Conservation (phyloP, 2,113 vertebrate genomes). For the Nothoprocta perdicaria region DNA sequence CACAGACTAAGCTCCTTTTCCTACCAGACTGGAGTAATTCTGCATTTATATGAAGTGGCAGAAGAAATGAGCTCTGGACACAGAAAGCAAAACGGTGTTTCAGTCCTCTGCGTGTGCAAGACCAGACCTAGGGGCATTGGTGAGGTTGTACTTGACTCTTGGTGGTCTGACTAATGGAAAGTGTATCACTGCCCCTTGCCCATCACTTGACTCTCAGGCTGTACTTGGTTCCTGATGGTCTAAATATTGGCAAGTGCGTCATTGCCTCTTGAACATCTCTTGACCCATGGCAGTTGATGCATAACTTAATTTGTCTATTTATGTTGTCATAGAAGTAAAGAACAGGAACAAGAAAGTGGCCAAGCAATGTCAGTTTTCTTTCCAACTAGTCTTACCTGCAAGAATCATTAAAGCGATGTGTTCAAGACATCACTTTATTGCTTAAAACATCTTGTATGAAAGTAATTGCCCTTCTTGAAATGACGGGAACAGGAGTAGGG, state of each 20-base stretch:
- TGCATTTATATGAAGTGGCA: neutral
- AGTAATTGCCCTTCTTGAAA: neutral
- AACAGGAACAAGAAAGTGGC: neutral
- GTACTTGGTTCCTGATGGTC: neutral
- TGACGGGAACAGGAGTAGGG: neutral
- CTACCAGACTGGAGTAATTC: neutral
- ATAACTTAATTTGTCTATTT: neutral
- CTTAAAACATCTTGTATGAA: neutral
- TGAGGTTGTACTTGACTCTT: neutral
- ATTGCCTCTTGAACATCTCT: neutral
- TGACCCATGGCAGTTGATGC: neutral
- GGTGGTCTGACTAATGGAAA: neutral
- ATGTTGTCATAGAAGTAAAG: neutral
- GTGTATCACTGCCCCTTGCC: neutral
- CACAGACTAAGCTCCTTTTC: neutral
- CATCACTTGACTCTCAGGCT: neutral
- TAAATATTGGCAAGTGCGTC: fast-evolving
- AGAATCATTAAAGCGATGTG: neutral
- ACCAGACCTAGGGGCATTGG: neutral
- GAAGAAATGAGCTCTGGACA: neutral
- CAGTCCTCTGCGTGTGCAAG: neutral
- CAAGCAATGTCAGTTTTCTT: neutral
- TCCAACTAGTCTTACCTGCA: neutral
- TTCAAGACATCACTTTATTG: neutral
- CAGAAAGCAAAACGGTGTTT: neutral